Evolutionary conservation across 2,113 vertebrate species (phyloP).

Genomic region (Pionites leucogaster): DNA sequence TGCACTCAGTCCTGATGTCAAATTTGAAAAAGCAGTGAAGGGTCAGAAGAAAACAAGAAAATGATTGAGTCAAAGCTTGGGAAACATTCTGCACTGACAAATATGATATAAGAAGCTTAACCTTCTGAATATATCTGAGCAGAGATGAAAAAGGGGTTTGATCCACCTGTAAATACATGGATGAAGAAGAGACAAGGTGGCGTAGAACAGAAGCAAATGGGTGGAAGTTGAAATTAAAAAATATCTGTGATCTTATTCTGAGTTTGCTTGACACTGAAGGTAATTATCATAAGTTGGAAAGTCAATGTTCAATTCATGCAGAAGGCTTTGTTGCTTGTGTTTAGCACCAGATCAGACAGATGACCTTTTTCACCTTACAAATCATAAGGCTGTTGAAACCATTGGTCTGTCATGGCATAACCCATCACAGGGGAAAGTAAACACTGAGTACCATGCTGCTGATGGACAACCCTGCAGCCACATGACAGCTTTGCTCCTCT

Average conservation of each 20-base stretch:
- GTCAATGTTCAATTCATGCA: neutral
- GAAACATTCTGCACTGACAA: neutral
- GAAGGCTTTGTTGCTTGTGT: neutral
- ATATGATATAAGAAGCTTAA: neutral
- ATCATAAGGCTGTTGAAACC: neutral
- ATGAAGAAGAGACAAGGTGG: neutral
- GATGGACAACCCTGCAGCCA: neutral
- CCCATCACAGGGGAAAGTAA: neutral
- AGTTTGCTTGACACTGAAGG: neutral
- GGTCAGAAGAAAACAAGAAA: neutral
- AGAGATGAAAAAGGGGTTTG: neutral
- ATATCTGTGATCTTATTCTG: neutral
- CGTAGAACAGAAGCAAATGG: neutral
- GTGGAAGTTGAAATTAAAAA: neutral
- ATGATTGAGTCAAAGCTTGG: neutral
- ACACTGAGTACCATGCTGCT: fast-evolving
- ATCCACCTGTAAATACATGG: neutral
- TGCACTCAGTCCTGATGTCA: neutral
- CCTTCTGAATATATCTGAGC: neutral
- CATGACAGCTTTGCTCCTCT: neutral
- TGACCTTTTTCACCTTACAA: neutral
- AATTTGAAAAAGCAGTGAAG: neutral
- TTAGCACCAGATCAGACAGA: neutral
- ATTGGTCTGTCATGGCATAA: neutral
- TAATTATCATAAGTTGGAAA: neutral